These are phyloP conservation scores for Paracanthobrama guichenoti DNA, from an alignment of 2,113 vertebrate genomes.

Conservation along the genomic window DNA sequence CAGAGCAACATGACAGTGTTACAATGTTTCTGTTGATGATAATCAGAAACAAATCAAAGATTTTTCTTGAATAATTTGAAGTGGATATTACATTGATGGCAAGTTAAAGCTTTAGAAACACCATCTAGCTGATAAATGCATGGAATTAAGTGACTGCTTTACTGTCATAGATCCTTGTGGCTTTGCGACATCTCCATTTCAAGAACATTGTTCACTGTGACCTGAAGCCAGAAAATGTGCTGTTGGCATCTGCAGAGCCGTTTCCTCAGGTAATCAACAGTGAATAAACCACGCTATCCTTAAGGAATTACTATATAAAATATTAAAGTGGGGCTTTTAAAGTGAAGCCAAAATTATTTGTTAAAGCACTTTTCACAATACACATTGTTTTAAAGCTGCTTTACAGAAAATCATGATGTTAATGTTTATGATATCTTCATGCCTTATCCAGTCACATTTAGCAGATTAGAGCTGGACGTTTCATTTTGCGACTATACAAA, in stretches of 20 bases:
- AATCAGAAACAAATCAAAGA: not conserved
- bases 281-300: not conserved
- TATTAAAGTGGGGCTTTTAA: not conserved
- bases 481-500: no score
- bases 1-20: no score
- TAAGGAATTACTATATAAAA: not conserved
- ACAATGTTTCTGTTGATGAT: no score
- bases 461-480: no score
- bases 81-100: not conserved
- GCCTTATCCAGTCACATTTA: no score
- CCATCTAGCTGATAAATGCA: not conserved
- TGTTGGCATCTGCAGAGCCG: slow-evolving; percentile 95
- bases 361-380: no score
- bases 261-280: slow-evolving; percentile 83
- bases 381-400: no score
- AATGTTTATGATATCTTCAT: no score
- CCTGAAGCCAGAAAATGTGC: slow-evolving; percentile 96
- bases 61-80: not conserved
- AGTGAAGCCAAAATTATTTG: no score
- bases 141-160: not conserved
- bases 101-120: not conserved
- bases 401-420: no score
- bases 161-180: slow-evolving; percentile 89
- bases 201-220: slow-evolving; percentile 99
- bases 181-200: slow-evolving; percentile 96